A percentile compares a stretch with the other conserved stretches of the same genome.
These are phyloP conservation scores for Macrophya alboannulata DNA, from an alignment of 2,888 invertebrate species.

Conservation along the genomic window DNA sequence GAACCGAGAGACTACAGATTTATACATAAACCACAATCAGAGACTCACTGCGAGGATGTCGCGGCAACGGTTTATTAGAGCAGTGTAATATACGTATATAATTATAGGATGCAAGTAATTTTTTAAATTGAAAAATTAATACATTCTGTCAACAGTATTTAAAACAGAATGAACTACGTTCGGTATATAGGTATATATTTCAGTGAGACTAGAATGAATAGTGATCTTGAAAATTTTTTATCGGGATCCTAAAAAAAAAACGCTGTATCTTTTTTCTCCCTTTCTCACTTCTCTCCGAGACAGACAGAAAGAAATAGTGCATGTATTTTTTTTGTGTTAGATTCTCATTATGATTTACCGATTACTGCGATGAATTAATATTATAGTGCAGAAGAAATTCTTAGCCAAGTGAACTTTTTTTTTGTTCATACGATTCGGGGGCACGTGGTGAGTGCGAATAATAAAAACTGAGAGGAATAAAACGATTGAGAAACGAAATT, in stretches of 20 bases:
- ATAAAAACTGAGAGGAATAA: neutral
- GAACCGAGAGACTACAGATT: neutral
- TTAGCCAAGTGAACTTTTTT: neutral
- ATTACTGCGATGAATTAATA: neutral
- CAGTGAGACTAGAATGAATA: neutral
- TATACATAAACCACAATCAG: constrained; percentile 31
- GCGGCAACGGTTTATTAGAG: neutral
- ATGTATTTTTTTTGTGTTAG: no score
- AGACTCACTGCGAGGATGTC: neutral
- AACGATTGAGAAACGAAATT: neutral
- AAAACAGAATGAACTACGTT: neutral
- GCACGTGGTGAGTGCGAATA: neutral
- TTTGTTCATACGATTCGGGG: neutral
- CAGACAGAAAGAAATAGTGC: neutral
- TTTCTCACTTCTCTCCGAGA: neutral
- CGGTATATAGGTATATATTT: neutral
- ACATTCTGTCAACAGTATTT: neutral
- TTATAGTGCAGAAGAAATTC: neutral
- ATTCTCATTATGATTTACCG: neutral
- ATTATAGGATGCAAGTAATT: neutral
- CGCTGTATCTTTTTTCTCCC: neutral
- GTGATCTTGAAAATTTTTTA: neutral
- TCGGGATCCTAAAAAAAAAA: neutral
- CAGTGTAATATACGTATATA: neutral
- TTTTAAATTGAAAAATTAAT: neutral